Conservation (phyloP, 2,888 invertebrate genomes). For the Galeopsomyia nigrocyanea region DNA sequence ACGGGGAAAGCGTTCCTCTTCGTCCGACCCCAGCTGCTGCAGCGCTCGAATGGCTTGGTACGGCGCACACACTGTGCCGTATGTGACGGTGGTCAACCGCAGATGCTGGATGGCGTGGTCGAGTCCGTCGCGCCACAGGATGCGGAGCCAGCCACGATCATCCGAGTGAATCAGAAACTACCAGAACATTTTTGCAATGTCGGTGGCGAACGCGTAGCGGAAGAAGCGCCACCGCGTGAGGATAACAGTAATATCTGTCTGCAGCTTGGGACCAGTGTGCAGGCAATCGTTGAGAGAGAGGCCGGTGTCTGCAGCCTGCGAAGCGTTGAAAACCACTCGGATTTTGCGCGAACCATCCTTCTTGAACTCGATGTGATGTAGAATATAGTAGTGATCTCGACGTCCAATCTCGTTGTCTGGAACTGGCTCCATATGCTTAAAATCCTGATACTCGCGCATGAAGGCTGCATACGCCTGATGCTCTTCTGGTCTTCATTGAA, state of each 20-base stretch:
- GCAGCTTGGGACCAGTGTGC: slow-evolving; percentile 2
- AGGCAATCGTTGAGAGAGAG: background rate
- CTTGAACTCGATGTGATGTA: background rate
- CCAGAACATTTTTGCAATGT: slow-evolving; percentile 56
- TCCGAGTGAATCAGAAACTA: slow-evolving; percentile 27
- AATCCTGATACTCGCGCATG: background rate
- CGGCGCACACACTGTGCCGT: slow-evolving; percentile 17
- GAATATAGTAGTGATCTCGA: background rate
- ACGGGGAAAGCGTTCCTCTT: slow-evolving; percentile 17
- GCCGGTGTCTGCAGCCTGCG: too few relatives aligned
- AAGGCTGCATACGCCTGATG: background rate
- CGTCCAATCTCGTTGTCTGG: background rate
- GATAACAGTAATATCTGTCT: too few relatives aligned
- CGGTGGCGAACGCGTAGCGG: too few relatives aligned
- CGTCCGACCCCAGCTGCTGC: slow-evolving; percentile 27
- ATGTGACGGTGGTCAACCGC: too few relatives aligned
- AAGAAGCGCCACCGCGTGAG: too few relatives aligned
- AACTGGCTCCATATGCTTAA: slow-evolving; percentile 5
- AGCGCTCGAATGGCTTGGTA: slow-evolving; percentile 23
- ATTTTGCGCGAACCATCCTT: background rate
- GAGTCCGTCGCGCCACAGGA: slow-evolving; percentile 52
- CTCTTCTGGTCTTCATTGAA: background rate
- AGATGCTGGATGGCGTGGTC: slow-evolving; percentile 7
- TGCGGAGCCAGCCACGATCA: slow-evolving; percentile 50
- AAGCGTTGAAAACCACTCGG: slow-evolving; percentile 17